phyloP scores from a whole-genome alignment of 2,113 vertebrate species.

The Mesoclemmys tuberculata region DNA sequence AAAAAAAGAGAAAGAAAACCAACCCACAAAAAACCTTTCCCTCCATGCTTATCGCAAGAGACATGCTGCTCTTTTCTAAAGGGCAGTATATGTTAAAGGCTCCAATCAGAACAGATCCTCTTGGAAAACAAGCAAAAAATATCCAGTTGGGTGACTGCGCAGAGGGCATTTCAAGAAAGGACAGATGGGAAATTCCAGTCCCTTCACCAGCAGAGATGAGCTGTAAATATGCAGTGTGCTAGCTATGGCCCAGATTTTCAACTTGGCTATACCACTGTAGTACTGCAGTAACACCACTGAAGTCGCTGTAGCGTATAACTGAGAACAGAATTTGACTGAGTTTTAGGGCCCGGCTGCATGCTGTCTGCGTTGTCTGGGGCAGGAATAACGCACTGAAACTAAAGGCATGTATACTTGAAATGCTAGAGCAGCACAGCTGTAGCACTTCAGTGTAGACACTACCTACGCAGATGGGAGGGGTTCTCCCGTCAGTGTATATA shows the following conservation, averaged over 20 bases:
- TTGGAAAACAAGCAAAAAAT: neutral
- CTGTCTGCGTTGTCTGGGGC: neutral
- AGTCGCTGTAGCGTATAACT: neutral
- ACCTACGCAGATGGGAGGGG: neutral
- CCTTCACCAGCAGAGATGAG: neutral
- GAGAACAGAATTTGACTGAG: neutral
- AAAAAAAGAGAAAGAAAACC: fast-evolving
- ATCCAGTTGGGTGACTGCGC: neutral
- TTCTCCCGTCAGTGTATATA: neutral
- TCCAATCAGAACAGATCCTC: neutral
- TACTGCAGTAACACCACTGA: neutral
- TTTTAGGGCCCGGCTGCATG: neutral
- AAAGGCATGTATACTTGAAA: neutral
- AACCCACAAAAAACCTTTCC: neutral
- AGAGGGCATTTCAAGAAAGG: neutral
- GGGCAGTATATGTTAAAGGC: neutral
- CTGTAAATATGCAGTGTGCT: neutral
- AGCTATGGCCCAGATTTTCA: neutral
- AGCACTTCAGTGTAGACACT: neutral
- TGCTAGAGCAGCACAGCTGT: neutral
- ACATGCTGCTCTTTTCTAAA: neutral
- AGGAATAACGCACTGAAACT: neutral
- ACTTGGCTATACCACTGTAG: neutral
- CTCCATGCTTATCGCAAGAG: neutral
- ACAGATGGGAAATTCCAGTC: neutral